phyloP scores from a whole-genome alignment of 2,888 invertebrate species.

The Pseudococcus jackbeardsleyi region DNA sequence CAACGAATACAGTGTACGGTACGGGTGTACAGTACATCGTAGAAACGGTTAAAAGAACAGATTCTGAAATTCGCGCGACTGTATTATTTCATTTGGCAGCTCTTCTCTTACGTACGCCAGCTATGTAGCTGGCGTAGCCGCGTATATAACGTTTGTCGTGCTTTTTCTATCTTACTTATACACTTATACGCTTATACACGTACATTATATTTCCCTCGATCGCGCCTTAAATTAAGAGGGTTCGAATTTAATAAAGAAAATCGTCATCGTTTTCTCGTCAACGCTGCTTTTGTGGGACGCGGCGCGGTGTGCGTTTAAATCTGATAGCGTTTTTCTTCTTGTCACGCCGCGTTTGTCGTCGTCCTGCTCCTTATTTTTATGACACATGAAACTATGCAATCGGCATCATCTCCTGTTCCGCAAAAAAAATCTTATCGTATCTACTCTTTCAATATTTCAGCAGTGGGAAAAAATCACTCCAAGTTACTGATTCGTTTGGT shows the following conservation, averaged over 20 bases:
- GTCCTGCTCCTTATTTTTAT: neutral
- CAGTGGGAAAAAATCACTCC: no score
- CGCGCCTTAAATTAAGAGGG: conserved; percentile 46
- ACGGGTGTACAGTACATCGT: neutral
- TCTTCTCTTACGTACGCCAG: no score
- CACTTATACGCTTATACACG: neutral
- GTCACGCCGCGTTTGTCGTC: neutral
- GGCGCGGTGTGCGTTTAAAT: neutral
- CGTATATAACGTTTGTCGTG: neutral
- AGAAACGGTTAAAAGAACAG: neutral
- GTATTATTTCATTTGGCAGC: conserved; percentile 56
- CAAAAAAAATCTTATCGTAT: neutral
- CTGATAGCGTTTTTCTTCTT: conserved; percentile 38
- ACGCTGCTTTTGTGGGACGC: conserved; percentile 3
- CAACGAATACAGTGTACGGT: neutral
- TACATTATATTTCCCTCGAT: conserved; percentile 20
- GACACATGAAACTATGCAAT: conserved; percentile 20
- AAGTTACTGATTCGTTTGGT: no score
- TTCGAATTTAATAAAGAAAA: conserved; percentile 56
- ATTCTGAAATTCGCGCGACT: neutral
- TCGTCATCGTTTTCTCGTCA: neutral
- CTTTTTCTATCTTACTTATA: neutral
- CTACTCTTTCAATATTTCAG: no score
- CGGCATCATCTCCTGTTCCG: neutral
- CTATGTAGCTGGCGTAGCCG: no score